Percentiles rank a stretch among this genome's conserved stretches.
phyloP scores from a whole-genome alignment of 2,797 vertebrate species.

The Petrocephalus schoutedeni region DNA sequence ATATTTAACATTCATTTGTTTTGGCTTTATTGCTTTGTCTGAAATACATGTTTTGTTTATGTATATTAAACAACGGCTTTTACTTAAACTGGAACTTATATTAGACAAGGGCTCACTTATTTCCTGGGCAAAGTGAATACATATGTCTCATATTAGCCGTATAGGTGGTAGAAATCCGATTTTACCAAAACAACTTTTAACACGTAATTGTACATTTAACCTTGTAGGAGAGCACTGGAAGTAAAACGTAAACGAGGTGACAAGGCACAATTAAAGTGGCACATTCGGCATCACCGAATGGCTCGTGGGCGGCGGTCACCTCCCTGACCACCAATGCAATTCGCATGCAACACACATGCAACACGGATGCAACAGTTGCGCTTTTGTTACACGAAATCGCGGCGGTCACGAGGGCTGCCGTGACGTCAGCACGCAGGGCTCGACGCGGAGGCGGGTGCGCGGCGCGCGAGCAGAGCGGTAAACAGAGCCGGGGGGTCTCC shows the following conservation, averaged over 20 bases:
- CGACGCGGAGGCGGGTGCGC: neutral
- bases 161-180: neutral
- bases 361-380: constrained; percentile 22
- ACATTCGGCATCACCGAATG: neutral
- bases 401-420: neutral
- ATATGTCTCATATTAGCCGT: neutral
- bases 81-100: neutral
- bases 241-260: neutral
- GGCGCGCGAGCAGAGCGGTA: neutral
- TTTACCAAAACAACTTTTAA: neutral
- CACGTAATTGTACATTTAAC: neutral
- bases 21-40: neutral
- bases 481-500: neutral
- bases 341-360: constrained; percentile 15
- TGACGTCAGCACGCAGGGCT: constrained; percentile 25
- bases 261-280: neutral
- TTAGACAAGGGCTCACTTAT: neutral
- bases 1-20: constrained; percentile 10
- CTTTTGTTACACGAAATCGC: constrained; percentile 1
- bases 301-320: neutral
- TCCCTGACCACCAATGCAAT: neutral
- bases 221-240: neutral
- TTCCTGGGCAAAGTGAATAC: neutral
- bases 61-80: neutral
- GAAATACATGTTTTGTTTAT: neutral